Conservation (phyloP, 2,113 vertebrate species). For the Elephantulus edwardii region DNA sequence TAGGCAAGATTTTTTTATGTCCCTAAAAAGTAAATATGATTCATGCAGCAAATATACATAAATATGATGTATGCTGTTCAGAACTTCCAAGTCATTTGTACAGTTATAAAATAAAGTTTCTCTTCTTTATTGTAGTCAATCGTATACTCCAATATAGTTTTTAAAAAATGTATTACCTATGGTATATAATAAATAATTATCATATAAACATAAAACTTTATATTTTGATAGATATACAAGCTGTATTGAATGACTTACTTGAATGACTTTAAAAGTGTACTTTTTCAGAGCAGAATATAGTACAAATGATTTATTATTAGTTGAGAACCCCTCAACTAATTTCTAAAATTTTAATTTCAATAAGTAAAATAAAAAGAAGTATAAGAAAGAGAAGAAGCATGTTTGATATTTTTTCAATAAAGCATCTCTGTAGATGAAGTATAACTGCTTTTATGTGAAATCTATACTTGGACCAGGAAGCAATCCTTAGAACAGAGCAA, state of each 20-base stretch:
- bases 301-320: not conserved
- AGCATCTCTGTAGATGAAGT: not conserved
- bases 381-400: not conserved
- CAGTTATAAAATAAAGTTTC: not conserved
- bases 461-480: too few species aligned
- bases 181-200: not conserved
- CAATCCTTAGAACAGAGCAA: too few species aligned
- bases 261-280: slow-evolving; percentile 15
- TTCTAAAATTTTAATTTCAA: not conserved
- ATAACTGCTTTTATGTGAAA: too few species aligned
- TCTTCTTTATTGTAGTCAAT: not conserved
- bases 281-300: not conserved
- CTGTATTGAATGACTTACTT: not conserved
- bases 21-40: not conserved
- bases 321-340: not conserved
- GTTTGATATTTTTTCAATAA: not conserved
- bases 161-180: not conserved
- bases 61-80: not conserved
- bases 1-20: not conserved
- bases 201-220: not conserved
- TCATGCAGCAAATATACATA: not conserved
- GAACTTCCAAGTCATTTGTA: not conserved
- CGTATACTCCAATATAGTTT: not conserved
- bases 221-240: not conserved
- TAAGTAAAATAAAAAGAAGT: not conserved